Evolutionary conservation across 2,888 invertebrate species (phyloP).

Genomic region (Vandiemenella viatica): DNA sequence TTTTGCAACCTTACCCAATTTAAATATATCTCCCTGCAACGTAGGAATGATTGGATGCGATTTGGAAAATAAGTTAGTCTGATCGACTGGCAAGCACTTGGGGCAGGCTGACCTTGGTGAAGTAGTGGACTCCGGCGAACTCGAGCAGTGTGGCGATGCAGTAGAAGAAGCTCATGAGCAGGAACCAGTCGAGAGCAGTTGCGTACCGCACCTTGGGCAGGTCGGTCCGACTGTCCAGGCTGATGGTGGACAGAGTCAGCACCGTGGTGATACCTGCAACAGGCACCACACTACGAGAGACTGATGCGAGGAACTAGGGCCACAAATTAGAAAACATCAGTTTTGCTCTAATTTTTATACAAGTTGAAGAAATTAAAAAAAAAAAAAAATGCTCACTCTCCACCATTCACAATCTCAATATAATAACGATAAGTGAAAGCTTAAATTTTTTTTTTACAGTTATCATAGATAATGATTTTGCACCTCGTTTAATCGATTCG

Average conservation of each 20-base stretch:
- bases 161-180: conserved; percentile 83
- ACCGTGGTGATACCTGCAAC: conserved; percentile 72
- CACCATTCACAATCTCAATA: no score
- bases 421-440: no score
- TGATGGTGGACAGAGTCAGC: conserved; percentile 77
- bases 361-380: neutral
- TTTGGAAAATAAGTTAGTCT: no score
- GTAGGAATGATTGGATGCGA: no score
- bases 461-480: no score
- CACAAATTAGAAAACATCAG: neutral
- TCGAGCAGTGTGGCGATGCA: conserved; percentile 85
- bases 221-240: conserved; percentile 78
- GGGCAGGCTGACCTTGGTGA: conserved; percentile 66
- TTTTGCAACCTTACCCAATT: no score
- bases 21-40: no score
- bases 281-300: neutral
- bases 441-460: no score
- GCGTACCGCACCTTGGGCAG: conserved; percentile 84
- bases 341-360: neutral
- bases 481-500: no score
- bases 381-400: neutral
- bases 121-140: conserved; percentile 93
- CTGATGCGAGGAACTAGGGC: neutral
- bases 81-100: no score
- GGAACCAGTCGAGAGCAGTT: conserved; percentile 88